Percentiles rank a stretch among this genome's conserved stretches.
Conservation (phyloP, 2,888 invertebrate genomes). For the Argynnis bischoffii region DNA sequence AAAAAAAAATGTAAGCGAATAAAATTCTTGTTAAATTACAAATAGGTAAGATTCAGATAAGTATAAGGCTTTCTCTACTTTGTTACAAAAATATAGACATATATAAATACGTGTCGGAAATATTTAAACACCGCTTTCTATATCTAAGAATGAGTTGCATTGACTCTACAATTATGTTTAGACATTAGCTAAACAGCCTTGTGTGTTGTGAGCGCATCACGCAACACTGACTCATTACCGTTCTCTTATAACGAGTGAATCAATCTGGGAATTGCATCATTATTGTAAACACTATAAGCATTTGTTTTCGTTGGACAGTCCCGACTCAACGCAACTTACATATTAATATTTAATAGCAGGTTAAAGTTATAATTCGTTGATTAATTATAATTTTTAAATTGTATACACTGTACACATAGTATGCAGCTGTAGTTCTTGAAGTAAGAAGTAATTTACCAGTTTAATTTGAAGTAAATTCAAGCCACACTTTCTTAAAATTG, state of each 20-base stretch:
- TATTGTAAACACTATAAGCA: slow-evolving; percentile 37
- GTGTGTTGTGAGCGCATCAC: slow-evolving; percentile 59
- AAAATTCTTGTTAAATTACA: too few species aligned
- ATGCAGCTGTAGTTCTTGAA: too few species aligned
- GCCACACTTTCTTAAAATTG: too few species aligned
- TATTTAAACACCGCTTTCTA: slow-evolving; percentile 7
- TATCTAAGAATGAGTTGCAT: slow-evolving; percentile 15
- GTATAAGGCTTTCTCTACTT: too few species aligned
- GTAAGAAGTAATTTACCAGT: too few species aligned
- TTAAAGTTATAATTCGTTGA: too few species aligned
- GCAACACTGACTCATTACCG: slow-evolving; percentile 59
- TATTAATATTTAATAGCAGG: too few species aligned
- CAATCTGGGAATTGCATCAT: slow-evolving; percentile 56
- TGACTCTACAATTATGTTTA: slow-evolving; percentile 32
- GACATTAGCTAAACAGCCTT: slow-evolving; percentile 52
- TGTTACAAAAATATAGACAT: not conserved
- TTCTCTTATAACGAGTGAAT: slow-evolving; percentile 49
- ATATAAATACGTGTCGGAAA: slow-evolving; percentile 11
- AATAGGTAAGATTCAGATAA: too few species aligned
- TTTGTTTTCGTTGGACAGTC: slow-evolving; percentile 15
- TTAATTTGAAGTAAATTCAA: too few species aligned
- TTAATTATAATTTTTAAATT: too few species aligned
- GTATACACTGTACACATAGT: too few species aligned
- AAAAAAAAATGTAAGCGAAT: too few species aligned
- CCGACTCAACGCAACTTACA: not conserved